Evolutionary conservation across 2,797 vertebrate genomes (phyloP).

Genomic region (Danio aesculapii): DNA sequence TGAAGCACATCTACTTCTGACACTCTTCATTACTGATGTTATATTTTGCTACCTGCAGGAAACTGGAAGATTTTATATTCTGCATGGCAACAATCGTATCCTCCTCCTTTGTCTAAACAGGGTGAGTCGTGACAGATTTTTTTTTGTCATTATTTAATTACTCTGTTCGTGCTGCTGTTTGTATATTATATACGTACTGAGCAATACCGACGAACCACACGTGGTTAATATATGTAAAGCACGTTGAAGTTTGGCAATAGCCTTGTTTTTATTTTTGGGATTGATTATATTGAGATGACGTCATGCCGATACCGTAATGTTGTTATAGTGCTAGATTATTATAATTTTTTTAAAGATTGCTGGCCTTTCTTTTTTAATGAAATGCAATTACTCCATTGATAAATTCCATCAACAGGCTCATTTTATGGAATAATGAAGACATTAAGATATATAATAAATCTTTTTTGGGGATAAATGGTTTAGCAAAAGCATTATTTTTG

Average conservation of each 20-base stretch:
- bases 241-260: neutral
- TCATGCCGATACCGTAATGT: neutral
- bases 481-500: no score
- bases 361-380: no score
- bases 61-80: conserved; percentile 12
- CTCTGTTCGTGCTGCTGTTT: neutral
- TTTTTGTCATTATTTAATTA: neutral
- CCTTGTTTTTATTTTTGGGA: neutral
- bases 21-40: neutral
- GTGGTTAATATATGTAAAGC: neutral
- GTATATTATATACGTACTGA: neutral
- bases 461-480: no score
- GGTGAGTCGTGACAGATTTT: conserved; percentile 14
- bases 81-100: conserved; percentile 29
- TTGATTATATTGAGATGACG: neutral
- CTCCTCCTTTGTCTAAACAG: conserved; percentile 23
- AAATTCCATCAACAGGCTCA: no score
- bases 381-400: no score
- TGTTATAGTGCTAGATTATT: neutral
- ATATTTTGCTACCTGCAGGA: conserved; percentile 8
- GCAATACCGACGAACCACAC: neutral
- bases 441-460: no score
- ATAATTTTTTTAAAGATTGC: no score
- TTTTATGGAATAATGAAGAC: no score
- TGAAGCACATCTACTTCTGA: neutral